phyloP scores from a whole-genome alignment of 2,797 vertebrate genomes.

The Necrosyrtes monachus region DNA sequence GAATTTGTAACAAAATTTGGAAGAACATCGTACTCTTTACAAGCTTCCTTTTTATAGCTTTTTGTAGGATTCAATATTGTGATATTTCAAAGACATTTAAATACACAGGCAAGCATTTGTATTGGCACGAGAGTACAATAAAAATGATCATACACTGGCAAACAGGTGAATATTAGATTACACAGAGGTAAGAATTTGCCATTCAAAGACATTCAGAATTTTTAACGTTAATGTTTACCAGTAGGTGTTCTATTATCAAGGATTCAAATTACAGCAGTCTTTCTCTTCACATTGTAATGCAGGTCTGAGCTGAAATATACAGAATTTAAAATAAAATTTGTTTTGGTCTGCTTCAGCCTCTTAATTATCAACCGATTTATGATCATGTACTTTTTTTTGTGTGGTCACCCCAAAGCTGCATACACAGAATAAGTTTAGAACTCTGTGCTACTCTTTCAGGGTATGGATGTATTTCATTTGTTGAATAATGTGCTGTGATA shows the following conservation, averaged over 20 bases:
- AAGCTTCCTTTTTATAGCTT: not conserved
- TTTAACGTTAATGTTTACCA: not conserved
- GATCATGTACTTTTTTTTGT: not conserved
- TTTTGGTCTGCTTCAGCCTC: not conserved
- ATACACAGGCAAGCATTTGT: not conserved
- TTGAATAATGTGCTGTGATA: not conserved
- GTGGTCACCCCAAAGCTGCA: not conserved
- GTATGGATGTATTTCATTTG: not conserved
- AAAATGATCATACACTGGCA: not conserved
- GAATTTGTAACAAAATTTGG: not conserved
- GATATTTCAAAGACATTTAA: conserved; percentile 16
- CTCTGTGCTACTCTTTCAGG: not conserved
- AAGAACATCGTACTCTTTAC: not conserved
- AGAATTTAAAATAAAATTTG: not conserved
- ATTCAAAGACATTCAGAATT: not conserved
- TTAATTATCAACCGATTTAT: not conserved
- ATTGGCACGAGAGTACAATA: not conserved
- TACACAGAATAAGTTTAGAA: not conserved
- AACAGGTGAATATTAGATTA: not conserved
- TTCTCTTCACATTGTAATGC: not conserved
- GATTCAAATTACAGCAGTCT: not conserved
- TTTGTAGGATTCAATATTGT: not conserved
- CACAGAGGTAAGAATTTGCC: not conserved
- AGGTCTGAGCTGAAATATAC: not conserved
- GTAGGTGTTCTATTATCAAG: not conserved